Conservation (phyloP, 2,797 vertebrate genomes). For the Nannoperca obscura region DNA sequence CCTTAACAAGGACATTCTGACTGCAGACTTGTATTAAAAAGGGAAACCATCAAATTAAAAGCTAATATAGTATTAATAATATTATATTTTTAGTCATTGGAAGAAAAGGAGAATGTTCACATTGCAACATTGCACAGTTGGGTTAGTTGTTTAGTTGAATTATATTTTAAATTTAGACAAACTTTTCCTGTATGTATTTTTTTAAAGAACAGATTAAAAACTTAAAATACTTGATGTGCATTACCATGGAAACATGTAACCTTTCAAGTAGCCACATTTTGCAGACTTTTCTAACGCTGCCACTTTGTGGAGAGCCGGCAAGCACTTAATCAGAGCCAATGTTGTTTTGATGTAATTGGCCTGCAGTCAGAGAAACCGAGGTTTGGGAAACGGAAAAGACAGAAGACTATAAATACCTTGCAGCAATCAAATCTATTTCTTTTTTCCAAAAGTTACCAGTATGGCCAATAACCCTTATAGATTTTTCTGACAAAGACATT, state of each 20-base stretch:
- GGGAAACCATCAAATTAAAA: conserved; percentile 20
- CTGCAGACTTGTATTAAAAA: conserved; percentile 4
- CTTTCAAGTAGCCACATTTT: conserved; percentile 1
- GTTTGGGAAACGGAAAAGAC: conserved; percentile 44
- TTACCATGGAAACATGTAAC: conserved; percentile 24
- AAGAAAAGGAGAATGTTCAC: not conserved
- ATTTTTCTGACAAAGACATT: conserved; percentile 59
- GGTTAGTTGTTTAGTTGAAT: not conserved
- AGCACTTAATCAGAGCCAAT: conserved; percentile 38
- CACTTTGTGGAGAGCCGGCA: not conserved
- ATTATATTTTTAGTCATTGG: conserved; percentile 13
- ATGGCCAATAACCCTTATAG: conserved; percentile 32
- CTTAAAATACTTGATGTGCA: conserved; percentile 1
- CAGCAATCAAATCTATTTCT: conserved; percentile 25
- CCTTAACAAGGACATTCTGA: conserved; percentile 22
- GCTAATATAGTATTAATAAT: not conserved
- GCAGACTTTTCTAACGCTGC: not conserved
- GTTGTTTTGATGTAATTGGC: conserved; percentile 38
- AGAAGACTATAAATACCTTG: conserved; percentile 35
- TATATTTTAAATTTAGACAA: not conserved
- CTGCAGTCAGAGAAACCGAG: conserved; percentile 28
- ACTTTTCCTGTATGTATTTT: not conserved
- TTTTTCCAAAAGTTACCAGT: conserved; percentile 22
- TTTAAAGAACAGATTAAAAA: not conserved
- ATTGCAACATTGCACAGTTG: not conserved